Evolutionary conservation across 1,140 invertebrate genomes (phyloP).

Genomic region (Drosophila mauritiana): DNA sequence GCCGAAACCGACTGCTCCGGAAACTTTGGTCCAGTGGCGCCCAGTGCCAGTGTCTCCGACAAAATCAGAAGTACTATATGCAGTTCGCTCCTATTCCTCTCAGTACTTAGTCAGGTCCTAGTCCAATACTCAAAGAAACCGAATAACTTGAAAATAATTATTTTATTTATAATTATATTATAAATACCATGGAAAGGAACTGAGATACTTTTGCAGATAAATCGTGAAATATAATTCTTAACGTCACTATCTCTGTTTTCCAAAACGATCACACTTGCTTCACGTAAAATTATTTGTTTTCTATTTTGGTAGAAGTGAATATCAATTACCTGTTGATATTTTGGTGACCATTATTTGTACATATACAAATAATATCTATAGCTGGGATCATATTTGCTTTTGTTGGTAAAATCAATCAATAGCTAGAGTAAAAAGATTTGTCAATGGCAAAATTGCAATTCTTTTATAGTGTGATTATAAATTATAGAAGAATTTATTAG

Average conservation of each 20-base stretch:
- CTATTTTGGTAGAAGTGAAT: not conserved
- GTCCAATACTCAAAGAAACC: constrained; percentile 2
- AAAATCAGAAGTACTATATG: constrained; percentile 78
- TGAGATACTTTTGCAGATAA: too few species aligned
- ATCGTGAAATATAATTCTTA: too few species aligned
- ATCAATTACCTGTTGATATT: not conserved
- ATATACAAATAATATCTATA: not conserved
- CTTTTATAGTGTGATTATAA: too few species aligned
- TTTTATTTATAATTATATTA: too few species aligned
- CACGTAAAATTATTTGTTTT: not conserved
- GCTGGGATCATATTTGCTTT: too few species aligned
- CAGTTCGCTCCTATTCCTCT: not conserved
- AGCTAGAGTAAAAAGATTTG: too few species aligned
- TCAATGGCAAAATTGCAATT: too few species aligned
- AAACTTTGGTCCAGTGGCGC: constrained; percentile 58
- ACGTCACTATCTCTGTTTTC: too few species aligned
- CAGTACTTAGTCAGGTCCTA: not conserved
- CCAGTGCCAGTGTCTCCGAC: constrained; percentile 73
- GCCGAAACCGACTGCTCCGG: constrained; percentile 79
- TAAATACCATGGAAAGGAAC: too few species aligned
- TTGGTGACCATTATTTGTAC: not conserved
- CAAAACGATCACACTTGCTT: not conserved
- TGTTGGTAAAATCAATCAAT: too few species aligned
- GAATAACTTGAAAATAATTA: not conserved
- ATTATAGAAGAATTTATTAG: too few species aligned